These are phyloP conservation scores for Neria commutata DNA, from an alignment of 2,888 invertebrate species.

Conservation along the genomic window DNA sequence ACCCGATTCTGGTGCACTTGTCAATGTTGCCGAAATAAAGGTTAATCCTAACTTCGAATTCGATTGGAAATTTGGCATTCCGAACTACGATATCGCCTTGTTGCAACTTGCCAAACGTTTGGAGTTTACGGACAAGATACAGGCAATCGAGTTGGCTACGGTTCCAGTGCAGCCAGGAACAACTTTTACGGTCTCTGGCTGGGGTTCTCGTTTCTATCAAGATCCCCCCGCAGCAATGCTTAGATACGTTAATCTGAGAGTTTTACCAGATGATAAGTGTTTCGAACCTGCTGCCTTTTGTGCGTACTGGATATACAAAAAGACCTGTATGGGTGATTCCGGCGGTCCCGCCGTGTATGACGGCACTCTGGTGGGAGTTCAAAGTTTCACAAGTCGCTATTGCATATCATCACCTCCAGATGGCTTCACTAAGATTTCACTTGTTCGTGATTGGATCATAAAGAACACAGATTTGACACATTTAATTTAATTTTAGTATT, in stretches of 20 bases:
- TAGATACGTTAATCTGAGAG: conserved; percentile 43
- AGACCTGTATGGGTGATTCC: conserved; percentile 56
- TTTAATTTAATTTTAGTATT: too few relatives aligned
- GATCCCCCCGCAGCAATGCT: conserved; percentile 44
- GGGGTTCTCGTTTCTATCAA: conserved; percentile 44
- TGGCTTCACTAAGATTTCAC: conserved; percentile 50
- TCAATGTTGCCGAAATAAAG: conserved; percentile 35
- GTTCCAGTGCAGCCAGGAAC: conserved; percentile 36
- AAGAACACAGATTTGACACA: conserved; percentile 24
- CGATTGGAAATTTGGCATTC: conserved; percentile 16
- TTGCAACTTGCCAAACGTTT: conserved; percentile 39
- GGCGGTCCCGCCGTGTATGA: conserved; percentile 56
- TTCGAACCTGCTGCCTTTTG: conserved; percentile 34
- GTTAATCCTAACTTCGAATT: conserved; percentile 43
- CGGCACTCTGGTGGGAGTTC: conserved; percentile 47
- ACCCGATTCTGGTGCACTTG: conserved; percentile 34
- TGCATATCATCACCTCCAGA: conserved; percentile 51
- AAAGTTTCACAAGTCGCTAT: conserved; percentile 47
- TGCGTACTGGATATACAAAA: conserved; percentile 38
- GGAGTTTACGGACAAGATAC: conserved; percentile 31
- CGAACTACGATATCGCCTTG: conserved; percentile 50
- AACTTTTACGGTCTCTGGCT: conserved; percentile 48
- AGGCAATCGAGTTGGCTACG: conserved; percentile 42
- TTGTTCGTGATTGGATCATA: conserved; percentile 37
- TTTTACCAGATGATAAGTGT: conserved; percentile 39